Evolutionary conservation across 1,140 invertebrate species (phyloP), one percentile per base, ranked within the genome.

Genomic region (Eciton burchellii): DNA sequence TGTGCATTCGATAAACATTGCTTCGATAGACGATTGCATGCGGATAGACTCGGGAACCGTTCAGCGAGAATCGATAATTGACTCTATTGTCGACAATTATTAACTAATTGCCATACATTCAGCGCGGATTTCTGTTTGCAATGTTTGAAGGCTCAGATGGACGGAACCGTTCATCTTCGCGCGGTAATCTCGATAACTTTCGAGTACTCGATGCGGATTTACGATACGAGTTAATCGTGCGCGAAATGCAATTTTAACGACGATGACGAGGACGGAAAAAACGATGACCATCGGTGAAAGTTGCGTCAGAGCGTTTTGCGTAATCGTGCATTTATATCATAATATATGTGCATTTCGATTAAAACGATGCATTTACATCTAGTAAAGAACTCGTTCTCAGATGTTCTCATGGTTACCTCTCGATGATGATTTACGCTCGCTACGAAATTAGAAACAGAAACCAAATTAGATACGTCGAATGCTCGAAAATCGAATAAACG

Each of bases 241-340:
- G 47, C 81, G 5, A 62, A 60, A 45, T 56, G 21, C 65, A 81
- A 88, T 56, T 85, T 84, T 57, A 26, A 76, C 73, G 41, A 59
- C 35, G 19, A 16, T n/a, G n/a, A 54, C 11, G 9, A 11, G 16
- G n/a, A 5, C 8, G n/a, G n/a, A n/a, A n/a, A n/a, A n/a, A n/a
- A n/a, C 35, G 52, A 5, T 5, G 14, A n/a, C 14, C 16, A 19
- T 19, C 6, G 52, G n/a, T n/a, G n/a, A n/a, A 82, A 88, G 76
- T 82, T 88, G 47, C 70, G 19, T 66, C 72, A 29, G n/a, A n/a
- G 74, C 85, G 70, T 88, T 88, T 62, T n/a, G 57, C 60, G 35
- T 47, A 21, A 49, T 82, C 82, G 29, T n/a, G n/a, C n/a, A n/a
- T n/a, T n/a, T n/a, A n/a, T n/a, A n/a, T n/a, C n/a, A n/a, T 29